These are phyloP conservation scores for Thamnophis elegans DNA, from an alignment of 2,797 vertebrate genomes.

Conservation along the genomic window DNA sequence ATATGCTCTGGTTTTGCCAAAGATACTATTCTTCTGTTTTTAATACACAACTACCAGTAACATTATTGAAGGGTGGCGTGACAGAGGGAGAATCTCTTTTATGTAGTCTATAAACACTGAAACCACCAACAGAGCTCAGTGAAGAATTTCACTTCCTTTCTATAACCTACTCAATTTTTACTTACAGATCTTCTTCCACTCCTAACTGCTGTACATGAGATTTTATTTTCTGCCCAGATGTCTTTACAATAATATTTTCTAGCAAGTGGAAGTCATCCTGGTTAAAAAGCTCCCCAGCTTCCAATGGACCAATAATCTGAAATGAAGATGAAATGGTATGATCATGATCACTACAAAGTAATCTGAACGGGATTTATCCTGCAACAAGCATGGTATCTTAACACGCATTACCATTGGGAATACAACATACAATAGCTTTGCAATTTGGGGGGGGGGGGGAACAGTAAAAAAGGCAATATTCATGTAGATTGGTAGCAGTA, in stretches of 20 bases:
- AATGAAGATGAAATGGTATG: background rate
- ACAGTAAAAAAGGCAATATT: background rate
- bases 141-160: background rate
- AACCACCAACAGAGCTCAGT: background rate
- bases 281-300: conserved; percentile 90
- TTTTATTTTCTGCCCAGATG: conserved; percentile 94
- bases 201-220: conserved; percentile 87
- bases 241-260: conserved; percentile 94
- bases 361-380: background rate
- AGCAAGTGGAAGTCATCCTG: conserved; percentile 96
- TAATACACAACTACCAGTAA: background rate
- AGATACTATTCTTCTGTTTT: background rate
- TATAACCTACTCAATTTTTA: conserved; percentile 29
- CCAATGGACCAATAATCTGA: conserved; percentile 92
- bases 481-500: background rate
- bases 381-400: background rate
- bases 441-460: too few relatives aligned
- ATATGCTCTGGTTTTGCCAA: background rate
- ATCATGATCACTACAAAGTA: background rate
- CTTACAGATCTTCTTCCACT: conserved; percentile 92
- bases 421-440: background rate
- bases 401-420: background rate
- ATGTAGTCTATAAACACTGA: background rate
- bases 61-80: background rate
- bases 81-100: background rate